These are phyloP conservation scores for Paramormyrops hopkinsi DNA, from an alignment of 2,797 vertebrate genomes.

Conservation along the genomic window DNA sequence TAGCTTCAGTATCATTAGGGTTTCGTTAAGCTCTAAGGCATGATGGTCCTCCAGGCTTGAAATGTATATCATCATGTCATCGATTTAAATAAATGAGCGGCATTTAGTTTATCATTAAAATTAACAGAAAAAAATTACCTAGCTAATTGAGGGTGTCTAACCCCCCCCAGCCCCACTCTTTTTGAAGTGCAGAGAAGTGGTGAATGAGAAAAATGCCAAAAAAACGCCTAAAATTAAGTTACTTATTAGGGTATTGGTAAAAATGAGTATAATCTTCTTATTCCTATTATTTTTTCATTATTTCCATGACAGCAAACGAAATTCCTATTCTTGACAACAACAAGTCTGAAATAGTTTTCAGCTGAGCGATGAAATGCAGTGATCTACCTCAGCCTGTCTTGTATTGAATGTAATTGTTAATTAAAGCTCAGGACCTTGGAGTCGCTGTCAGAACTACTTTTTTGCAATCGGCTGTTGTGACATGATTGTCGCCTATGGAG, in stretches of 20 bases:
- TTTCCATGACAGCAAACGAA: not conserved
- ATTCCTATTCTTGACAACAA: not conserved
- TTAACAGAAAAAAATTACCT: not conserved
- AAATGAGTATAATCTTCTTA: not conserved
- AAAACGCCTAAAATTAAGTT: not conserved
- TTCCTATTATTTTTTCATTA: not conserved
- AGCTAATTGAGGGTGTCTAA: not conserved
- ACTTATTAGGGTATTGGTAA: not conserved
- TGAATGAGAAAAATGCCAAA: not conserved
- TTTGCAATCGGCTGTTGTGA: not conserved
- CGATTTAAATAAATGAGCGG: not conserved
- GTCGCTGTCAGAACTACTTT: not conserved
- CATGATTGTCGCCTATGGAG: not conserved
- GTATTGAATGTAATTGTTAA: conserved; percentile 13
- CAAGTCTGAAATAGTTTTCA: not conserved
- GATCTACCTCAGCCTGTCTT: not conserved
- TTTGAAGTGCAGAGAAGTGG: not conserved
- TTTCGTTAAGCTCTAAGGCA: not conserved
- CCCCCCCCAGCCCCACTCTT: not conserved
- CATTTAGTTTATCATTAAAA: conserved; percentile 8
- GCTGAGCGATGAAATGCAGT: not conserved
- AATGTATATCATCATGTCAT: not conserved
- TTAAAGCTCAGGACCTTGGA: not conserved
- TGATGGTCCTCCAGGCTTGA: not conserved
- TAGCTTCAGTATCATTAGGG: not conserved